Percentiles rank a stretch among this genome's conserved stretches.
phyloP scores from a whole-genome alignment of 1,140 invertebrate genomes.

The Drosophila auraria region DNA sequence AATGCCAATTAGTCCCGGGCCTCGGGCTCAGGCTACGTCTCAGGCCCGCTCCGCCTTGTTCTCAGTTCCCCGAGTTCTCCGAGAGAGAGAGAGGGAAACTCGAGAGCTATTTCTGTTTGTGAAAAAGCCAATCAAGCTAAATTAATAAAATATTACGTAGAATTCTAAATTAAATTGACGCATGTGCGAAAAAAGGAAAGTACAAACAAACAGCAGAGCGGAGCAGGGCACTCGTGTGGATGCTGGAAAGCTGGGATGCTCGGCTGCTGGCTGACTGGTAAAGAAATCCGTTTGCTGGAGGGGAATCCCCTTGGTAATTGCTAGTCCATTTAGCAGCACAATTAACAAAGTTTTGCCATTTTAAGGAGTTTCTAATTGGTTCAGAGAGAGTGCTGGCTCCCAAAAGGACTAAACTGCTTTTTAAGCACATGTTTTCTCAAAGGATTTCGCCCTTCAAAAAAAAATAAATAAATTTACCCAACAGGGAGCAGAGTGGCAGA shows the following conservation, averaged over 20 bases:
- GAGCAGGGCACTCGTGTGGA: constrained; percentile 22
- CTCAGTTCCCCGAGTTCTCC: not conserved
- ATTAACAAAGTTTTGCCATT: constrained; percentile 54
- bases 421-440: constrained; percentile 33
- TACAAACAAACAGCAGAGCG: constrained; percentile 13
- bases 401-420: constrained; percentile 35
- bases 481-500: no score
- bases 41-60: not conserved
- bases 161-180: constrained; percentile 81
- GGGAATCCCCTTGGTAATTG: constrained; percentile 49
- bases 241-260: not conserved
- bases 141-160: constrained; percentile 82
- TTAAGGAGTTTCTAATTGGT: constrained; percentile 43
- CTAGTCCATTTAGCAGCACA: constrained; percentile 53
- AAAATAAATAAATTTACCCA: not conserved
- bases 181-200: constrained; percentile 64
- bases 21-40: constrained; percentile 12
- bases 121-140: constrained; percentile 83
- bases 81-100: constrained; percentile 7
- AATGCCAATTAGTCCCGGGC: constrained; percentile 69
- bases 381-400: constrained; percentile 7
- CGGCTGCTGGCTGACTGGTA: not conserved
- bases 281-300: constrained; percentile 30
- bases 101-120: constrained; percentile 63
- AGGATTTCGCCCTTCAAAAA: not conserved